These are phyloP conservation scores for Monopterus albus DNA, from an alignment of 2,113 vertebrate species.

Conservation along the genomic window DNA sequence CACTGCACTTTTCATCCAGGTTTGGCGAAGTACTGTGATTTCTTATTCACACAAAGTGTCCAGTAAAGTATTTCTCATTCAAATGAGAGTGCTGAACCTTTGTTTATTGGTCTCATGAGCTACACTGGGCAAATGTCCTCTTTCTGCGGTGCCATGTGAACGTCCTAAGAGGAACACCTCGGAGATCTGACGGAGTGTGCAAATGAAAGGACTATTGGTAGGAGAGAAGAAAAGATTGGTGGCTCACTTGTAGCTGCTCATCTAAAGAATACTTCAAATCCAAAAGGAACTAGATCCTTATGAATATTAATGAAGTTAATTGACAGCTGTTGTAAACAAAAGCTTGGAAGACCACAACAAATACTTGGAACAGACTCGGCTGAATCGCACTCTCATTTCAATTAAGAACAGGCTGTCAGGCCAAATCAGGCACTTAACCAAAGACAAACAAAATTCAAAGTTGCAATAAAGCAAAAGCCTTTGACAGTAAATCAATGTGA, in stretches of 20 bases:
- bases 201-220: constrained; percentile 51
- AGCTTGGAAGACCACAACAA: constrained; percentile 65
- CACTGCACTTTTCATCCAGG: neutral
- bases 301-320: constrained; percentile 78
- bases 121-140: constrained; percentile 50
- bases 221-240: constrained; percentile 47
- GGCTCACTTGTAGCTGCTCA: constrained; percentile 62
- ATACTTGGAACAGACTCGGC: constrained; percentile 59
- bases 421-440: constrained; percentile 38
- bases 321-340: constrained; percentile 74
- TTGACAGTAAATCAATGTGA: neutral
- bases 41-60: constrained; percentile 28
- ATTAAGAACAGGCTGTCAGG: constrained; percentile 49
- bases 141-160: constrained; percentile 48
- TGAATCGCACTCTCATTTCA: constrained; percentile 44
- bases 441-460: constrained; percentile 36
- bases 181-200: constrained; percentile 62
- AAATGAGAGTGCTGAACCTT: constrained; percentile 30
- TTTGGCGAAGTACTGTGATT: constrained; percentile 1
- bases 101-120: constrained; percentile 43
- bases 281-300: constrained; percentile 59
- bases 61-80: constrained; percentile 39
- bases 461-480: neutral
- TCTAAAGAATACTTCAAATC: constrained; percentile 66
- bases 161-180: constrained; percentile 62